These are phyloP conservation scores for Anthopleura sola DNA, from an alignment of 64 coral and sea anemone species.

Conservation along the genomic window DNA sequence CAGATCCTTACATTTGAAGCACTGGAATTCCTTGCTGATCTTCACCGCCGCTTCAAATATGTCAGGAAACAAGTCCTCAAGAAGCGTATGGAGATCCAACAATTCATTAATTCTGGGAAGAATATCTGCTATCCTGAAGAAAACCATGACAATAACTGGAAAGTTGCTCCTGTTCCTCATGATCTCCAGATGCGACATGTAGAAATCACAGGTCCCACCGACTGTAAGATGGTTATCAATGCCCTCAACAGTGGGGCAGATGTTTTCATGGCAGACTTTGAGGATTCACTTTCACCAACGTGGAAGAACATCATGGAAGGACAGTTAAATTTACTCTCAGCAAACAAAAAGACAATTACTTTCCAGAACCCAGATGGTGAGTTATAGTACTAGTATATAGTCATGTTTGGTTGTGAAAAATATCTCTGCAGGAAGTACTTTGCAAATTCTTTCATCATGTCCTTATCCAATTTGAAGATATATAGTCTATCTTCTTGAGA, in stretches of 20 bases:
- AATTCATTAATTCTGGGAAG: conserved; percentile 63
- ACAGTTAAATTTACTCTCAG: conserved; percentile 79
- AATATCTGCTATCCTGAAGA: conserved; percentile 73
- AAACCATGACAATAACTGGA: conserved; percentile 81
- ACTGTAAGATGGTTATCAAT: conserved; percentile 98
- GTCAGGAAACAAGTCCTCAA: conserved; percentile 74
- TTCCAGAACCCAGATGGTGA: conserved; percentile 92
- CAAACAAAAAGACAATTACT: conserved; percentile 75
- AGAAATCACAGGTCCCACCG: conserved; percentile 96
- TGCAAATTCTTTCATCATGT: too few relatives aligned
- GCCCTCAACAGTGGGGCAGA: conserved; percentile 98
- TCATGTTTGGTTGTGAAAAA: too few relatives aligned
- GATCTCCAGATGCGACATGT: conserved; percentile 95
- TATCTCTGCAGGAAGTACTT: not conserved
- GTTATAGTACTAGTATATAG: too few relatives aligned
- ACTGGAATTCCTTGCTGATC: conserved; percentile 85
- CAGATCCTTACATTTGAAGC: conserved; percentile 85
- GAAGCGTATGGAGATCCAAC: conserved; percentile 78
- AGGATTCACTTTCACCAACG: conserved; percentile 84
- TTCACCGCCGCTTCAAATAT: conserved; percentile 96
- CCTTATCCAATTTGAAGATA: too few relatives aligned
- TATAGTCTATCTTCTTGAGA: too few relatives aligned
- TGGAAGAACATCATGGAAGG: conserved; percentile 97
- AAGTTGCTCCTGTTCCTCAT: conserved; percentile 85
- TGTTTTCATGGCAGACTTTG: conserved; percentile 98